A percentile compares a stretch with the other conserved stretches of the same genome.
These are phyloP conservation scores for Salvelinus alpinus DNA, from an alignment of 2,113 vertebrate genomes.

Conservation along the genomic window DNA sequence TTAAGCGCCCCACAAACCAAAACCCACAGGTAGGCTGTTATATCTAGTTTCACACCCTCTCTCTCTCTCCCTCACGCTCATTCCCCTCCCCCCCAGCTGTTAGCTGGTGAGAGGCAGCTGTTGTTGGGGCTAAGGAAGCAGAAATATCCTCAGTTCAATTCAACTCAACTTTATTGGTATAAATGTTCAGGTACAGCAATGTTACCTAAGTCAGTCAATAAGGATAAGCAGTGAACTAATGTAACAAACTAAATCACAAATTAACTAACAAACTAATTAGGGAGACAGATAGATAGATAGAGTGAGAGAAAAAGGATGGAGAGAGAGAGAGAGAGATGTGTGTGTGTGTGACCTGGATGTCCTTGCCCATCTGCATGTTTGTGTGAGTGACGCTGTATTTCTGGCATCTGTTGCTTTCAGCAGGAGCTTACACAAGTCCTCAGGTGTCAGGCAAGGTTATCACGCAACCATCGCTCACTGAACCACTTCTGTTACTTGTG, in stretches of 20 bases:
- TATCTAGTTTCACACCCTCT: conserved; percentile 40
- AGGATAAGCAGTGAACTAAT: too few species aligned
- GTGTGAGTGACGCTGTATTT: conserved; percentile 51
- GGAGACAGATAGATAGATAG: neutral
- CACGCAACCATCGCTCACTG: conserved; percentile 15
- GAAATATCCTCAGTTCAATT: conserved; percentile 1
- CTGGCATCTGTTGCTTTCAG: conserved; percentile 56
- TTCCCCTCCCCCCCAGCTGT: conserved; percentile 56
- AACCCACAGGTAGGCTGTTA: conserved; percentile 34
- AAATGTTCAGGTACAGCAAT: too few species aligned
- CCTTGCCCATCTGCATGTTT: conserved; percentile 27
- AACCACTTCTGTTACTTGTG: neutral
- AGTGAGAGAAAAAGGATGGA: too few species aligned
- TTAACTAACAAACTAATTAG: too few species aligned
- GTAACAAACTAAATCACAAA: too few species aligned
- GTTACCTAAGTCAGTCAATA: too few species aligned
- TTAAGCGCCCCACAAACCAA: conserved; percentile 18
- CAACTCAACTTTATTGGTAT: too few species aligned
- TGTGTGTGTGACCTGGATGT: conserved; percentile 33
- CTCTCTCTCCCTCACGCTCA: neutral
- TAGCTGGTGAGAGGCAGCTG: conserved; percentile 62
- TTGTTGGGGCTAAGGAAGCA: conserved; percentile 38
- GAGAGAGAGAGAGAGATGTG: too few species aligned
- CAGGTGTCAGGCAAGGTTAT: too few species aligned
- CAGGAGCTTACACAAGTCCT: conserved; percentile 12